Evolutionary conservation across 2,888 invertebrate genomes (phyloP), one percentile per base, ranked within the genome.

Genomic region (Sialis lutaria): DNA sequence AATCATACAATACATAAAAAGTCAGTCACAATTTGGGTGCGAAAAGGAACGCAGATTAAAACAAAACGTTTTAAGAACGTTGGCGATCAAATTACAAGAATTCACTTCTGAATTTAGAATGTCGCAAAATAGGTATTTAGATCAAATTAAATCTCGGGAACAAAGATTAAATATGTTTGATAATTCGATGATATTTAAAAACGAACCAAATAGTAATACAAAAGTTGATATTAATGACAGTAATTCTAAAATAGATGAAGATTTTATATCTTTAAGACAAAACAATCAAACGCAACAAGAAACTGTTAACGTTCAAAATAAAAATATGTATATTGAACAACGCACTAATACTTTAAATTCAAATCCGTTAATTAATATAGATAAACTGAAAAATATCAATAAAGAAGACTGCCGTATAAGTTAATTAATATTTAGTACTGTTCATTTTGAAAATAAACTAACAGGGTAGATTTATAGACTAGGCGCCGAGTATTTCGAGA

Each of bases 81-180:
- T 96, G 41, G 84, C 91, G 1, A 72, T 84, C n/a, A 77, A 82
- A 1, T 68, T 97, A 5, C 93, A 95, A 65, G 90, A 95, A 49
- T 65, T 93, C 44, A 90, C 91, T 5, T 65, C 77, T 1, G 78
- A 79, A 50, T 96, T 93, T 63, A 75, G 92, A 49, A 74, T 77
- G 12, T 82, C 85, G 12, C 96, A 96, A 62, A 88, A 86, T 53
- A 74, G 75, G 52, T 96, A 95, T 62, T 69, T 96, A 49, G 79
- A 80, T 59, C 88, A 91, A 55, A 69, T 97, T 1, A 88, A 91
- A 50, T 86, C 84, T 0, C 73, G 93, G 53, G 93, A 95, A 62
- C 92, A 93, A 58, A 72, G 92, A 46, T 90, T 91, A 2, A 84
- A 85, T 42, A 30, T 42, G 13, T 42, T 42, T 22, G 42, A 42